Evolutionary conservation across 2,113 vertebrate genomes (phyloP), one percentile per base, ranked within the genome.

Genomic region (Grantiella picta): DNA sequence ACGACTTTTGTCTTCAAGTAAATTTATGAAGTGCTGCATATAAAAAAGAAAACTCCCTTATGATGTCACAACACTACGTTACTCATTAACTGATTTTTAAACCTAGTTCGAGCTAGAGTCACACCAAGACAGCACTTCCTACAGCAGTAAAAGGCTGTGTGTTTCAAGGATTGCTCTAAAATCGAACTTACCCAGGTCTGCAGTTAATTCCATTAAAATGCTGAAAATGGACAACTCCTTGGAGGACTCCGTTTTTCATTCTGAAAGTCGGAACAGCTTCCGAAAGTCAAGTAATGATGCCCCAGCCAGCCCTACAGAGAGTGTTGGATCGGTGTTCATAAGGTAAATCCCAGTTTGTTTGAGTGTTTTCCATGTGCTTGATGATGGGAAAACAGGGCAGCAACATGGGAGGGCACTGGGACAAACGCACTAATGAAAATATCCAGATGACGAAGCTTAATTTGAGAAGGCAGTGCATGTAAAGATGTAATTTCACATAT

Each of bases 41-140:
- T 57, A 92, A 86, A 76, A 83, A 87, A 76, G 57, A 96, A 96
- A 90, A 90, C 28, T 24, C 53, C 23, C 44, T 88, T 89, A 60
- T 94, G 91, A 96, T 66, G 86, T 93, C 93, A 94, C 65, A 66
- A 72, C 56, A 93, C 54, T 25, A 59, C 0, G 94, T 98, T 98
- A 98, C 96, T 98, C 93, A 98, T 98, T 98, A 98, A 98, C 97
- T 57, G 65, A 73, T 38, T 82, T 83, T 13, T 76, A 89, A 94
- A 83, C 28, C 72, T 73, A 50, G 89, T 53, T 82, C 71, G 72
- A 93, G 76, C 86, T 90, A 83, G 53, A 96, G 91, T 88, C 88
- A 73, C 53, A 72, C n/a, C 49, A 96, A 85, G 82, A 81, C 65
- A 81, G 54, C 72, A 94, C 71, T 95, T 97, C 95, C 96, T 90